Base-by-base conservation (phyloP, 2,888 invertebrate species). In the Periphyllus acericola region DNA sequence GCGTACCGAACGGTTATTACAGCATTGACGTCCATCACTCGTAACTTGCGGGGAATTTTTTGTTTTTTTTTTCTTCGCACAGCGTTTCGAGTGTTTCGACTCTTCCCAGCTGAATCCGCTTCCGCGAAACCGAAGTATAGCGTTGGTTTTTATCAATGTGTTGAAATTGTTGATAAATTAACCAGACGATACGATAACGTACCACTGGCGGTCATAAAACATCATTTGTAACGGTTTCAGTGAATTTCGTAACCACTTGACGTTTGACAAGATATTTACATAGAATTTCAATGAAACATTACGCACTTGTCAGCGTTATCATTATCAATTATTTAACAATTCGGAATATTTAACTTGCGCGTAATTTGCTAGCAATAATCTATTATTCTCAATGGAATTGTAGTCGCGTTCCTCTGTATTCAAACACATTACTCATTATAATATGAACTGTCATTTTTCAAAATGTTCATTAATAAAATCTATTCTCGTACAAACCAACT, bases 201-300 rank as follows among this genome's bases (percentile, higher is more conserved):
- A 46, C 46, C 14, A 46, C 46, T 46, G 46, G 14, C n/a, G n/a
- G 14, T 14, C 1, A 46, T 14, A 25, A 25, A n/a, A 46, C 21
- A 25, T 34, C 34, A 80, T 19, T 68, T 46, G 29, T 68, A 68
- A 40, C 66, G 66, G n/a, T 46, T 60, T 60, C 25, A 21, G 9
- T 60, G n/a, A n/a, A 79, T 79, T 81, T 68, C 68, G n/a, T 40
- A 40, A 68, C 11, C 40, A 81, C 40, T 81, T 46, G 68, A 68
- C 81, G 21, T 36, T 29, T 21, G 19, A 68, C 29, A 68, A 68
- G 11, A 40, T 68, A 68, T 81, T 81, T 66, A n/a, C 29, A 68
- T 21, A 34, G 11, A 36, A 81, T 60, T 68, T 46, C n/a, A 4
- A 66, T 66, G 34, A 66, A 80, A 34, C 25, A 36, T n/a, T 19